Base-by-base conservation (phyloP, 2,113 vertebrate genomes). In the Lagopus muta region DNA sequence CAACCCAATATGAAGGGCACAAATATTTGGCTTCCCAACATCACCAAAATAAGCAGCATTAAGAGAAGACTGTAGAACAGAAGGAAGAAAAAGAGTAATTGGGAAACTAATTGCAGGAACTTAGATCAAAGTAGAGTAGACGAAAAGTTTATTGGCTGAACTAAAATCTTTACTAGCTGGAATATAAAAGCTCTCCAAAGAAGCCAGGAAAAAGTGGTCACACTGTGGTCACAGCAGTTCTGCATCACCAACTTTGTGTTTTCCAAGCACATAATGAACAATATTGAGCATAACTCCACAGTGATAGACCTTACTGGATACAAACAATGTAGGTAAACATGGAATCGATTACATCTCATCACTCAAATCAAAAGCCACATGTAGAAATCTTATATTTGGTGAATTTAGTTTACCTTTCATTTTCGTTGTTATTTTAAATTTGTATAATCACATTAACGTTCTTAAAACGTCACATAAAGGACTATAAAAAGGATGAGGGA, bases 371-470 rank as follows among this genome's bases (percentile, higher is more conserved):
- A 88, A 36, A 90, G 22, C 6, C 45, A 65, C 0, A 7, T 40
- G 70, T 18, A 90, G 79, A 92, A 94, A 88, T 66, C 43, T 78
- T 86, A 61, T n/a, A 72, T 65, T 27, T 86, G 50, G 32, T 67
- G 91, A 80, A 83, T 86, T 92, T 93, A 82, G 54, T 82, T 89
- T 34, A 67, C 57, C 82, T 72, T 78, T 87, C 2, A 70, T 36
- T 66, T 25, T 18, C 27, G 18, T 43, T 43, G 22, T 62, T 54
- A 80, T 82, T 77, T 78, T 82, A 40, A 60, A 92, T 89, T 88
- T 67, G 60, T 50, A 89, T 55, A 78, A 94, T 93, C 58, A 52
- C 50, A 67, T 60, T 83, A 76, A 74, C 86, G 85, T 66, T 96
- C 86, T 50, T 81, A 76, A 84, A 72, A 82, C 54, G 54, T 66